Conservation (phyloP, 2,888 invertebrate genomes). For the Patella depressa region DNA sequence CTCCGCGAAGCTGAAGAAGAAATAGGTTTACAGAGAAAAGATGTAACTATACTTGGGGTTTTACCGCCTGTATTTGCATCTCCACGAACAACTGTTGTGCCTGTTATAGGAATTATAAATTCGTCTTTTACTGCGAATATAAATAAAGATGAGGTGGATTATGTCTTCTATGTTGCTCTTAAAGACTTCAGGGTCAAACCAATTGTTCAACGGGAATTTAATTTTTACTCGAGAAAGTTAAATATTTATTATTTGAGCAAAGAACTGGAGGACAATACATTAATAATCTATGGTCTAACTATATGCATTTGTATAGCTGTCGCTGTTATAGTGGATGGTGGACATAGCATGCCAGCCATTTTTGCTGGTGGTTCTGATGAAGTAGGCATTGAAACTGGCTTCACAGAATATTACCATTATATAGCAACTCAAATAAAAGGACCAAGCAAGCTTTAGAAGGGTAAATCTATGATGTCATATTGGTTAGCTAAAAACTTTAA, state of each 20-base stretch:
- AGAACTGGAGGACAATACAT: neutral
- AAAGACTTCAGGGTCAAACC: slow-evolving; percentile 49
- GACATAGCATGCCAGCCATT: too few species aligned
- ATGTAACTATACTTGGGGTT: slow-evolving; percentile 56
- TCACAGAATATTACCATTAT: too few species aligned
- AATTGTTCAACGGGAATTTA: neutral
- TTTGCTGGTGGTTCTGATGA: too few species aligned
- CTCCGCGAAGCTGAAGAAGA: slow-evolving; percentile 69
- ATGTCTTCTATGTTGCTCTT: slow-evolving; percentile 61
- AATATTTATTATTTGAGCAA: neutral
- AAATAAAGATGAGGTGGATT: slow-evolving; percentile 62
- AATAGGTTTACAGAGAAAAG: slow-evolving; percentile 55
- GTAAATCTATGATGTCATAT: too few species aligned
- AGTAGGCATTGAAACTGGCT: too few species aligned
- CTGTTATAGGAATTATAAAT: slow-evolving; percentile 60
- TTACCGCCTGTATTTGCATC: slow-evolving; percentile 49
- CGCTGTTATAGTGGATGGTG: too few species aligned
- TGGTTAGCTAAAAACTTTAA: too few species aligned
- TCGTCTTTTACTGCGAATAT: slow-evolving; percentile 52
- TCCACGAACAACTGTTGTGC: slow-evolving; percentile 54
- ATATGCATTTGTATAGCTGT: too few species aligned
- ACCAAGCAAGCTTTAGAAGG: too few species aligned
- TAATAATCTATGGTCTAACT: too few species aligned
- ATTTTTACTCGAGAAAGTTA: neutral
- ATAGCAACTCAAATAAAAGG: too few species aligned